Evolutionary conservation across 2,113 vertebrate genomes (phyloP).

Genomic region (Callipepla squamata): DNA sequence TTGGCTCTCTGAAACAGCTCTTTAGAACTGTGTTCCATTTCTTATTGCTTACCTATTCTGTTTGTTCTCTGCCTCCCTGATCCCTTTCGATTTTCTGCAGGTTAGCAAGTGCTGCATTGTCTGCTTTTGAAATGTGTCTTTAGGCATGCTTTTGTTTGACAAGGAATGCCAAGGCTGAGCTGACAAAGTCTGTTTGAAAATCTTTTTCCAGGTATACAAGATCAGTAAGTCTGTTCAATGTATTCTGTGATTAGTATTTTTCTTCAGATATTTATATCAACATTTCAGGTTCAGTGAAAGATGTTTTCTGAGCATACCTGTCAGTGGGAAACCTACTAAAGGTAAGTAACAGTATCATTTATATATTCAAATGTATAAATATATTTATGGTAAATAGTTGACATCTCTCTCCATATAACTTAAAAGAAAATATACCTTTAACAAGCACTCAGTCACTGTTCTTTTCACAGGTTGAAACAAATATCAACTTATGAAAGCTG

Average conservation of each 20-base stretch:
- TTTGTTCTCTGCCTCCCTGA: conserved; percentile 89
- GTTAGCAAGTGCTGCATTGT: conserved; percentile 87
- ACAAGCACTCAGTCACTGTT: conserved; percentile 30
- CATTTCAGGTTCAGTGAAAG: conserved; percentile 89
- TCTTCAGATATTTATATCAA: conserved; percentile 96
- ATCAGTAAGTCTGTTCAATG: conserved; percentile 91
- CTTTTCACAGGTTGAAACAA: conserved; percentile 53
- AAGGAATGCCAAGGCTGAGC: conserved; percentile 86
- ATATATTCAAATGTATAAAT: conserved; percentile 83
- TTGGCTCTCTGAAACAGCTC: conserved; percentile 89
- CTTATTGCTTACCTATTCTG: conserved; percentile 88
- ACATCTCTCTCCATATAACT: conserved; percentile 65
- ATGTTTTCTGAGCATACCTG: conserved; percentile 82
- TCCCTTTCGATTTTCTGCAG: conserved; percentile 91
- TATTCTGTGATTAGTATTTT: conserved; percentile 96
- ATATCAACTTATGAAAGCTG: conserved; percentile 43
- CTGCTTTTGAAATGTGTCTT: conserved; percentile 92
- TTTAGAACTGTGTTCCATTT: conserved; percentile 85
- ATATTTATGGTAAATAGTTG: conserved; percentile 76
- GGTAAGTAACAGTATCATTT: conserved; percentile 79
- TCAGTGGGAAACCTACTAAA: conserved; percentile 81
- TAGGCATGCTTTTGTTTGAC: conserved; percentile 93
- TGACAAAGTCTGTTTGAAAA: conserved; percentile 91
- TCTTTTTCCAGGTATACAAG: conserved; percentile 90
- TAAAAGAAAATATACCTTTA: conserved; percentile 74